Percentiles rank a stretch among this genome's conserved stretches.
Conservation (phyloP, 2,888 invertebrate genomes). For the Latheticus oryzae region DNA sequence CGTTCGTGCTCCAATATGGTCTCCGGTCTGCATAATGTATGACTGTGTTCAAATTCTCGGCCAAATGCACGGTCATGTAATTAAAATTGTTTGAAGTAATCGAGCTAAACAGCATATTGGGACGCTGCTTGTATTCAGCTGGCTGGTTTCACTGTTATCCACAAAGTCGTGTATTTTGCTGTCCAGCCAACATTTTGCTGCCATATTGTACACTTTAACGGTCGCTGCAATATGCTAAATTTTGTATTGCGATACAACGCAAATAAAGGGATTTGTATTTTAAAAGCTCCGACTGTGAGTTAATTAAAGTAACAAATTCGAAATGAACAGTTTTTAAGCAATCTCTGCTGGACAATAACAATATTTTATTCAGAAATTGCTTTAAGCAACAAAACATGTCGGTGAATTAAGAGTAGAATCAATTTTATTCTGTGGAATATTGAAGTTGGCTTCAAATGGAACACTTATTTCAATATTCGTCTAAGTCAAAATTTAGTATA, state of each 20-base stretch:
- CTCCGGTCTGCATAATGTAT: conserved; percentile 45
- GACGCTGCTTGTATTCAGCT: conserved; percentile 28
- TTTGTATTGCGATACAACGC: conserved; percentile 15
- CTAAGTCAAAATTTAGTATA: too few species aligned
- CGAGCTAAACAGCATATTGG: conserved; percentile 40
- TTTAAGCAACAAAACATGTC: too few species aligned
- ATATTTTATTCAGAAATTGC: too few species aligned
- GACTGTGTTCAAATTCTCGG: conserved; percentile 42
- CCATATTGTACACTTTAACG: conserved; percentile 15
- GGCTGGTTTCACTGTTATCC: conserved; percentile 20
- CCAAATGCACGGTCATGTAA: conserved; percentile 47
- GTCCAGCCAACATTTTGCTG: conserved; percentile 5
- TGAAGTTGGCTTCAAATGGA: too few species aligned
- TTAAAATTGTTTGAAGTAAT: conserved; percentile 51
- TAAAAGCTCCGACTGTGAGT: conserved; percentile 14
- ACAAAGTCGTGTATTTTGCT: conserved; percentile 11
- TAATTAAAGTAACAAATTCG: conserved; percentile 13
- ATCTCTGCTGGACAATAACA: too few species aligned
- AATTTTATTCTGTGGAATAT: too few species aligned
- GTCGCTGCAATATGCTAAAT: conserved; percentile 29
- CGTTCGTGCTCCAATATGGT: conserved; percentile 30
- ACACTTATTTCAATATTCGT: too few species aligned
- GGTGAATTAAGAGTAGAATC: too few species aligned
- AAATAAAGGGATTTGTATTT: conserved; percentile 27
- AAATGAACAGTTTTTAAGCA: too few species aligned